A percentile compares a stretch with the other conserved stretches of the same genome.
Conservation (phyloP, 2,797 vertebrate species). For the Mus spretus region DNA sequence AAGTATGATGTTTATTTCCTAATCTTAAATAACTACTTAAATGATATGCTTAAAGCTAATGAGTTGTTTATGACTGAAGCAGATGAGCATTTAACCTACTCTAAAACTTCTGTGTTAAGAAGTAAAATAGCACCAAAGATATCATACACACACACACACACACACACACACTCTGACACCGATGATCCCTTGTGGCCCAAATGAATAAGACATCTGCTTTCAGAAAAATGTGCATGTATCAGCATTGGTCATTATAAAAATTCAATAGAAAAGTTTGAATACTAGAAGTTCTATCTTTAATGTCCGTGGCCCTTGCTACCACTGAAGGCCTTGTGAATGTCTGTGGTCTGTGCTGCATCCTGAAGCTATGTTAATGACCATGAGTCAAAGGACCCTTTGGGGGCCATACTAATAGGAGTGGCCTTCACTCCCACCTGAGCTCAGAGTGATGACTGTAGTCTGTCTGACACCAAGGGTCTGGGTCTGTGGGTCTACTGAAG, state of each 20-base stretch:
- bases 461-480: background rate
- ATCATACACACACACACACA: no score
- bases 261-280: background rate
- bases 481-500: background rate
- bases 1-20: background rate
- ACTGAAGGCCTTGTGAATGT: background rate
- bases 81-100: background rate
- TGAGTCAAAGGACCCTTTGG: background rate
- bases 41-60: background rate
- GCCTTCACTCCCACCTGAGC: background rate
- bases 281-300: background rate
- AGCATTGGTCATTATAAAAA: background rate
- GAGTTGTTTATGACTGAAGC: background rate
- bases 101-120: background rate
- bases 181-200: no score
- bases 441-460: background rate
- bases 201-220: no score
- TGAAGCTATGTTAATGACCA: background rate
- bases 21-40: background rate
- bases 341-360: background rate
- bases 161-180: no score
- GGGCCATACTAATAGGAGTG: background rate
- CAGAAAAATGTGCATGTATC: background rate
- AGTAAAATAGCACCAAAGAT: background rate
- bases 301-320: background rate